Evolutionary conservation across 2,113 vertebrate genomes (phyloP), one percentile per base, ranked within the genome.

Genomic region (Otis tarda): DNA sequence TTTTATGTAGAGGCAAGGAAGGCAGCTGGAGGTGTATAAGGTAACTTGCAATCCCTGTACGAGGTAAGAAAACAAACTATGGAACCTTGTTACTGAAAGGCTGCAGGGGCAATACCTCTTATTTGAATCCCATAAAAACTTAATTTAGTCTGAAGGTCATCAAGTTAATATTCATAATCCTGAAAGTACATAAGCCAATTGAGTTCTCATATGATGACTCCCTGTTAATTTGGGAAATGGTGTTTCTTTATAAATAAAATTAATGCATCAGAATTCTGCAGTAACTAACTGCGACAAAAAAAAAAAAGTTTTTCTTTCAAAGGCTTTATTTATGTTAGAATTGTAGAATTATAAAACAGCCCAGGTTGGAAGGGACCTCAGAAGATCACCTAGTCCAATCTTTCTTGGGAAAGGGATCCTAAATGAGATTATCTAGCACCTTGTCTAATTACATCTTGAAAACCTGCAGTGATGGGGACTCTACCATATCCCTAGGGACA

Each of bases 171-270:
- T 45, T 68, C 3, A 12, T 57, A 83, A 71, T 67, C n/a, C 25
- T 77, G 35, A 76, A 87, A 8, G 35, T 60, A n/a, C 35, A 37
- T 45, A 67, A 61, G 3, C 9, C 18, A 39, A 12, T 9, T 53
- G n/a, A 77, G 20, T 83, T 68, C 35, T 56, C 33, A 65, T 23
- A 41, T 45, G 12, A 56, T 30, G 18, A 23, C 10, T 43, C 27
- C 43, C 30, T 74, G 73, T 57, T 45, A 53, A 67, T 63, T 67
- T 81, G 13, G 27, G 24, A 81, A 81, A 49, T n/a, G 4, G 1
- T 33, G 30, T 75, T 81, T 91, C 23, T 81, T 86, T 56, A n/a
- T 60, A 64, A 83, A 78, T 43, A 74, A 65, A 89, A 81, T 74
- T 39, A 78, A 59, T 33, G 5, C 11, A 81, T 49, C 37, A 82